Conservation (phyloP, 2,797 vertebrate genomes). For the Phoxinus dragarum region DNA sequence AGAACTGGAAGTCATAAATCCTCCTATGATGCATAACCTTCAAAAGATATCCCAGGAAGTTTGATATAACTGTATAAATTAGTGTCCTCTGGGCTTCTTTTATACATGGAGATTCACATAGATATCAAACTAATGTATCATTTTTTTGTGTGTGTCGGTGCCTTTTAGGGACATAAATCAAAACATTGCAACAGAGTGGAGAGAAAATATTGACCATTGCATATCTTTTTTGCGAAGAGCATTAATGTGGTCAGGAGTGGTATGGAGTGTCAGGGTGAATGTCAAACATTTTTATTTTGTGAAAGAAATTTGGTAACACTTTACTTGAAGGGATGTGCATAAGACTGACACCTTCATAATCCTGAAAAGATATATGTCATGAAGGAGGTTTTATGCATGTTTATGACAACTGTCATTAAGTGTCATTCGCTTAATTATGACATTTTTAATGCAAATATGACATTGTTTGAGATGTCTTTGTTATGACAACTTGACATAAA, state of each 20-base stretch:
- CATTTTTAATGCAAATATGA: too few relatives aligned
- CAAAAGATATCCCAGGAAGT: slow-evolving; percentile 57
- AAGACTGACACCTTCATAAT: too few relatives aligned
- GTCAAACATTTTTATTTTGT: neutral
- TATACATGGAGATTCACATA: slow-evolving; percentile 24
- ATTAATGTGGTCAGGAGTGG: slow-evolving; percentile 25
- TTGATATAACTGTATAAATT: slow-evolving; percentile 55
- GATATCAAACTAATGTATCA: slow-evolving; percentile 36
- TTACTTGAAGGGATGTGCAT: too few relatives aligned
- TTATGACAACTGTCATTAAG: too few relatives aligned
- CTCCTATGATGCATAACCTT: slow-evolving; percentile 62
- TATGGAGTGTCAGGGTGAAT: neutral
- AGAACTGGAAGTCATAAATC: slow-evolving; percentile 60
- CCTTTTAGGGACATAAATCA: slow-evolving; percentile 39
- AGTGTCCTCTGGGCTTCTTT: slow-evolving; percentile 47
- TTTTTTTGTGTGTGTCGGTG: slow-evolving; percentile 22
- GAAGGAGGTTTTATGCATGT: too few relatives aligned
- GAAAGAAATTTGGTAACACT: too few relatives aligned
- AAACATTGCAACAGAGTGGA: slow-evolving; percentile 34
- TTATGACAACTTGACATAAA: too few relatives aligned
- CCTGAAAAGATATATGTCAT: too few relatives aligned
- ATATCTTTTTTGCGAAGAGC: slow-evolving; percentile 44
- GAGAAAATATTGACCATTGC: slow-evolving; percentile 39
- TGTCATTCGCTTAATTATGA: too few relatives aligned
- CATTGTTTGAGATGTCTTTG: too few relatives aligned